These are phyloP conservation scores for Stercorarius parasiticus DNA, from an alignment of 2,113 vertebrate genomes.

Conservation along the genomic window DNA sequence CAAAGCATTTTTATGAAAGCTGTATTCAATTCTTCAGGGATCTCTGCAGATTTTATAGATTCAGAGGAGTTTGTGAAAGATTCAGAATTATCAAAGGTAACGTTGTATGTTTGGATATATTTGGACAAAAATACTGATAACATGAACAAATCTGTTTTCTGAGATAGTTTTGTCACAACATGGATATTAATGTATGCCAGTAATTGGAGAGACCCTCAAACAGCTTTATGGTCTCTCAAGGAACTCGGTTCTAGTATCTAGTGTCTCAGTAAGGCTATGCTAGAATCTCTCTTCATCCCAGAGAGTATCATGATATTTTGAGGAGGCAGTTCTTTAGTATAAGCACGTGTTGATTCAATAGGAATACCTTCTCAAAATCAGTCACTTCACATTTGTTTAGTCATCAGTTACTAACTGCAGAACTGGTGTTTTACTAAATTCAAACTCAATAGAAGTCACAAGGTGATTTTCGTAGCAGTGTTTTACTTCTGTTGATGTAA, in stretches of 20 bases:
- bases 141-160: not conserved
- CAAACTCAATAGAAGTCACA: not conserved
- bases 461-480: not conserved
- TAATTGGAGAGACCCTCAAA: not conserved
- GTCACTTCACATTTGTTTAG: not conserved
- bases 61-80: not conserved
- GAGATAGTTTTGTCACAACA: not conserved
- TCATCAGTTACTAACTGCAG: not conserved
- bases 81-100: not conserved
- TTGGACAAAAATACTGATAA: not conserved
- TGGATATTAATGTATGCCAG: fast-evolving
- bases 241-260: not conserved
- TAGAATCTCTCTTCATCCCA: not conserved
- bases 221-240: not conserved
- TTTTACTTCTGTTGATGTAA: not conserved
- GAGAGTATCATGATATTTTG: not conserved
- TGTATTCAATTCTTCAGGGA: not conserved
- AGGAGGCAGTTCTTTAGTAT: not conserved
- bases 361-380: not conserved
- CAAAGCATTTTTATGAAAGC: not conserved
- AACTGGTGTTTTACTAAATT: not conserved
- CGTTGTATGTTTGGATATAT: not conserved
- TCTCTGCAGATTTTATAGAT: not conserved
- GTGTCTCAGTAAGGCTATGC: not conserved
- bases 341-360: not conserved